A percentile compares a stretch with the other conserved stretches of the same genome.
phyloP scores from a whole-genome alignment of 1,140 invertebrate species.

The Ooceraea biroi region DNA sequence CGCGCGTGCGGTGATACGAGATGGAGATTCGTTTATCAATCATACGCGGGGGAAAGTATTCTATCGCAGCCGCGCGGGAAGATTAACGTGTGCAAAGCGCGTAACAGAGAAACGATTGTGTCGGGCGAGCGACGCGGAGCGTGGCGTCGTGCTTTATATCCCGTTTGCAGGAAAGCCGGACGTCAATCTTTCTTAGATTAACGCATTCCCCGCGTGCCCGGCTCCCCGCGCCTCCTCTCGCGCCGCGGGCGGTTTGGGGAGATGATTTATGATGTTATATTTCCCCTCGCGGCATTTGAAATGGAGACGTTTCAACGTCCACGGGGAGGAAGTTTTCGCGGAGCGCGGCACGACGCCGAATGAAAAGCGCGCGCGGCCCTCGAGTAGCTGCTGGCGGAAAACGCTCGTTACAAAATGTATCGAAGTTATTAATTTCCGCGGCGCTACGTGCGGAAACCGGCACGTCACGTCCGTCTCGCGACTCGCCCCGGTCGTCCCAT shows the following conservation, averaged over 20 bases:
- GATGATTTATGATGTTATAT: slow-evolving; percentile 63
- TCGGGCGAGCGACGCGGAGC: slow-evolving; percentile 4
- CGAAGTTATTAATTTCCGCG: slow-evolving; percentile 53
- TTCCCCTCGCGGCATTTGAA: slow-evolving; percentile 59
- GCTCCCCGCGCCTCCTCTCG: neutral
- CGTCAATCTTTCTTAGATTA: slow-evolving; percentile 64
- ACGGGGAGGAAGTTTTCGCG: neutral
- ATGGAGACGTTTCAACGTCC: slow-evolving; percentile 63
- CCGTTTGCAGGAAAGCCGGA: slow-evolving; percentile 42
- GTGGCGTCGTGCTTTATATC: slow-evolving; percentile 25
- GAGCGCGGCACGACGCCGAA: slow-evolving; percentile 24
- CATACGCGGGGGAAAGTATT: slow-evolving; percentile 2
- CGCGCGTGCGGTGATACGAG: neutral
- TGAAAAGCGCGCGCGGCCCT: slow-evolving; percentile 44
- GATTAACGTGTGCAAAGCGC: slow-evolving; percentile 22
- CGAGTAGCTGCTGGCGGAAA: slow-evolving; percentile 50
- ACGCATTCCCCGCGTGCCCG: slow-evolving; percentile 15
- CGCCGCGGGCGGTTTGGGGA: neutral
- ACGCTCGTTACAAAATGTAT: slow-evolving; percentile 32
- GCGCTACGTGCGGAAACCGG: neutral
- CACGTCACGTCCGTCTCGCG: slow-evolving; percentile 9
- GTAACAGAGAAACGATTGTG: neutral
- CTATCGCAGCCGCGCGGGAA: neutral
- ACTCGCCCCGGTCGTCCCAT: neutral
- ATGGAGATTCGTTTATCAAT: slow-evolving; percentile 36